Conservation (phyloP, 2,888 invertebrate species). For the Leptogaster cylindrica region DNA sequence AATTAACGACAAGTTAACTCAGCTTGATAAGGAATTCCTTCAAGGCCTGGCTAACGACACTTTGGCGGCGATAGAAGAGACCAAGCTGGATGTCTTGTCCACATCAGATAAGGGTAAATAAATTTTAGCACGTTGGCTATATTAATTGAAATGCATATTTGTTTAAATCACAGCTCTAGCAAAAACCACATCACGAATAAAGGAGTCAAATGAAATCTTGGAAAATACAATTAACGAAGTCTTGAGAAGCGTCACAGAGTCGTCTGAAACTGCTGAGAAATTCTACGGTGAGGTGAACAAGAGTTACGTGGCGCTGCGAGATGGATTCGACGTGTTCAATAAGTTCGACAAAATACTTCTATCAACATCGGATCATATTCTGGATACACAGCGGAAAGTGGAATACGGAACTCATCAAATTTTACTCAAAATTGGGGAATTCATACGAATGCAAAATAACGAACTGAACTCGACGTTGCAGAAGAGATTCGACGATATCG, state of each 20-base stretch:
- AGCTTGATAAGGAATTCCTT: slow-evolving; percentile 63
- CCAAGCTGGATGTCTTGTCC: slow-evolving; percentile 63
- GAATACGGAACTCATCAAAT: slow-evolving; percentile 87
- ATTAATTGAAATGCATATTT: too few relatives aligned
- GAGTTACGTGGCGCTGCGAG: slow-evolving; percentile 65
- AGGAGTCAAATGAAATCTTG: slow-evolving; percentile 65
- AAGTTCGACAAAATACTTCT: slow-evolving; percentile 80
- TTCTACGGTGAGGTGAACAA: slow-evolving; percentile 66
- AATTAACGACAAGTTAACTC: slow-evolving; percentile 62
- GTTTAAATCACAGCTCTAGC: slow-evolving; percentile 57
- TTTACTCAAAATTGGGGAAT: slow-evolving; percentile 74
- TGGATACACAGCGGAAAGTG: slow-evolving; percentile 82
- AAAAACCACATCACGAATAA: slow-evolving; percentile 64
- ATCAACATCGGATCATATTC: slow-evolving; percentile 82
- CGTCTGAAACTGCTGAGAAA: slow-evolving; percentile 65
- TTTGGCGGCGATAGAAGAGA: slow-evolving; percentile 65
- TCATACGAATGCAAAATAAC: slow-evolving; percentile 70
- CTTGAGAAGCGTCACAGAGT: slow-evolving; percentile 67
- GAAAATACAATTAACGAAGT: slow-evolving; percentile 65
- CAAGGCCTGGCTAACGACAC: slow-evolving; percentile 69
- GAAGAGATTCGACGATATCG: slow-evolving; percentile 73
- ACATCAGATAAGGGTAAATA: slow-evolving; percentile 63
- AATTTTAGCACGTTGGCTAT: neutral
- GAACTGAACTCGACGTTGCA: slow-evolving; percentile 72
- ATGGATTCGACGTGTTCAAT: slow-evolving; percentile 66